Evolutionary conservation across 2,888 invertebrate genomes (phyloP).

Genomic region (Plusia festucae): DNA sequence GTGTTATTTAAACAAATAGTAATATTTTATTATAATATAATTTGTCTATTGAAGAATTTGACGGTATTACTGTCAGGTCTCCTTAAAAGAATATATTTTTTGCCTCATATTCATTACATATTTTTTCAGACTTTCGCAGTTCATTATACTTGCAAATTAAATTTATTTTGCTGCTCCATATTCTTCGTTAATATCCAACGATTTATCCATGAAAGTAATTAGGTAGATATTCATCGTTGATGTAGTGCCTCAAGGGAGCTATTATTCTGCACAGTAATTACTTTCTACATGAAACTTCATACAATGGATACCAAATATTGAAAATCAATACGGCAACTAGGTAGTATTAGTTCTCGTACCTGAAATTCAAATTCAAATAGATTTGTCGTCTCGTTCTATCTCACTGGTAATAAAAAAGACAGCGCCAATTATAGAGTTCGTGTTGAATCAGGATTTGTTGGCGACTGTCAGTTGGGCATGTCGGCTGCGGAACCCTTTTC

Average conservation of each 20-base stretch:
- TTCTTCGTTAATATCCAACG: neutral
- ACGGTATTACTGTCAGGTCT: neutral
- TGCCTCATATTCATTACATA: neutral
- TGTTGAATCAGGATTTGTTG: slow-evolving; percentile 56
- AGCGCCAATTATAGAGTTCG: slow-evolving; percentile 49
- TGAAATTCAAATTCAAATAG: slow-evolving; percentile 24
- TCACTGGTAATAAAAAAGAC: slow-evolving; percentile 45
- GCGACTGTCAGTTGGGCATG: slow-evolving; percentile 58
- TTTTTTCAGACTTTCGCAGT: neutral
- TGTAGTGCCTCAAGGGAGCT: neutral
- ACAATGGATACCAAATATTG: neutral
- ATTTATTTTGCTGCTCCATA: neutral
- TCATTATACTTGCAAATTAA: neutral
- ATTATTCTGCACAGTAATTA: slow-evolving; percentile 1
- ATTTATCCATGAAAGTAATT: slow-evolving; percentile 1
- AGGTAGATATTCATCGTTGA: slow-evolving; percentile 12
- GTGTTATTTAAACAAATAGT: neutral
- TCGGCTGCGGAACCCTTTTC: slow-evolving; percentile 76
- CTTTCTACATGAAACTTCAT: slow-evolving; percentile 3
- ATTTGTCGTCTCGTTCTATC: slow-evolving; percentile 23
- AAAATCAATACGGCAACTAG: neutral
- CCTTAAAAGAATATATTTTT: too few species aligned
- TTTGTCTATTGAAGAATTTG: neutral
- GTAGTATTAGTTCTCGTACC: slow-evolving; percentile 7
- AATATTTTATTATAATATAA: neutral